Percentiles rank a stretch among this genome's conserved stretches.
phyloP scores from a whole-genome alignment of 2,888 invertebrate genomes.

The Troides helena region DNA sequence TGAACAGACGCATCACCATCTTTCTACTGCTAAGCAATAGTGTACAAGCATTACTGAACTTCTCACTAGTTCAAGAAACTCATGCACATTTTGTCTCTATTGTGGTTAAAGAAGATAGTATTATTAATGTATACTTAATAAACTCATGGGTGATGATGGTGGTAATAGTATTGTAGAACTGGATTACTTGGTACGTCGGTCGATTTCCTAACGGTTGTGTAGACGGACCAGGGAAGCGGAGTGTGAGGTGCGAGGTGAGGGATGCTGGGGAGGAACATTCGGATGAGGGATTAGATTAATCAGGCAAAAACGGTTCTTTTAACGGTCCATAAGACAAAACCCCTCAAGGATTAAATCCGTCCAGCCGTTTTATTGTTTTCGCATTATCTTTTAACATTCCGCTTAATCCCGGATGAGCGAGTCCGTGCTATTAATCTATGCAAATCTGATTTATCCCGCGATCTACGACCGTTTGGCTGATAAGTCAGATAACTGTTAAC shows the following conservation, averaged over 20 bases:
- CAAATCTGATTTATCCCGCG: no score
- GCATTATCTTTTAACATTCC: conserved; percentile 45
- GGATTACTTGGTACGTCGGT: background rate
- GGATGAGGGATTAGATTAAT: conserved; percentile 61
- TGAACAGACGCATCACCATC: no score
- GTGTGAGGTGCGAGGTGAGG: conserved; percentile 5
- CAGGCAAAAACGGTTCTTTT: conserved; percentile 60
- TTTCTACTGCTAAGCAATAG: no score
- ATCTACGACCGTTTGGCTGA: no score
- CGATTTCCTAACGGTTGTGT: conserved; percentile 13
- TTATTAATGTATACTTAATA: no score
- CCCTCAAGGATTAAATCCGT: conserved; percentile 58
- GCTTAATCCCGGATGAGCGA: conserved; percentile 8
- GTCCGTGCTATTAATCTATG: no score
- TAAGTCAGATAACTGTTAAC: no score
- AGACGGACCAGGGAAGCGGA: conserved; percentile 17
- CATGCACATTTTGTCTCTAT: no score
- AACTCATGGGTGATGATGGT: no score
- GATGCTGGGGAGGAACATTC: conserved; percentile 55
- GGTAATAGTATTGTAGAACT: background rate
- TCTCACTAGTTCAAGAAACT: no score
- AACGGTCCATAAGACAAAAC: conserved; percentile 56
- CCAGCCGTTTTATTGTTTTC: conserved; percentile 67
- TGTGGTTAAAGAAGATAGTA: no score
- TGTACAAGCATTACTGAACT: no score